phyloP scores from a whole-genome alignment of 2,888 invertebrate species.

The Ischnus inquisitorius region DNA sequence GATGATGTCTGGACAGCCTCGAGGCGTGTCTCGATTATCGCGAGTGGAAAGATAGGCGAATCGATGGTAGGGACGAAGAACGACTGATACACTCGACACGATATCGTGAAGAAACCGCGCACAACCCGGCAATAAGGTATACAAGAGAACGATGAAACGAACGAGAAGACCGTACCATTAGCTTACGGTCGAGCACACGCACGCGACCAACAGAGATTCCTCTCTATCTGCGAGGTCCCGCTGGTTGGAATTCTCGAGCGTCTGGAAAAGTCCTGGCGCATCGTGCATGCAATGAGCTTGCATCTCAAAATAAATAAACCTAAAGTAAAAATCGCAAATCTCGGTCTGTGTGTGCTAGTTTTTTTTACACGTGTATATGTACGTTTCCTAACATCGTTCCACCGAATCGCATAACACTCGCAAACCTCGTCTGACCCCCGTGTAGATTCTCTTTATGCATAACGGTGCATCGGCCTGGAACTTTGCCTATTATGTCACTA shows the following conservation, averaged over 20 bases:
- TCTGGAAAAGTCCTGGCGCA: slow-evolving; percentile 36
- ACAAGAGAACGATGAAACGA: slow-evolving; percentile 12
- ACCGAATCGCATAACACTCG: slow-evolving; percentile 49
- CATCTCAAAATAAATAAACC: slow-evolving; percentile 24
- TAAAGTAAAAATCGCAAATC: background rate
- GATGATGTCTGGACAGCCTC: slow-evolving; percentile 57
- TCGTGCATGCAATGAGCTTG: slow-evolving; percentile 10
- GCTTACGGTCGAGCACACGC: slow-evolving; percentile 10
- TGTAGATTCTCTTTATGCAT: slow-evolving; percentile 79
- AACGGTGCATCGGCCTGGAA: slow-evolving; percentile 82
- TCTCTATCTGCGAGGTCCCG: slow-evolving; percentile 8
- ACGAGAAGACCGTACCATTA: background rate
- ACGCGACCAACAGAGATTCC: slow-evolving; percentile 38
- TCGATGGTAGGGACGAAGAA: background rate
- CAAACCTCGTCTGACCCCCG: slow-evolving; percentile 68
- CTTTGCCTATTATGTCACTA: slow-evolving; percentile 73
- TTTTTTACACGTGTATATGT: background rate
- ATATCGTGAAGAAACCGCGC: slow-evolving; percentile 24
- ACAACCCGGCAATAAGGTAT: background rate
- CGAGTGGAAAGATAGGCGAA: background rate
- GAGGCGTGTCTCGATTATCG: slow-evolving; percentile 59
- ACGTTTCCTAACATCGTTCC: background rate
- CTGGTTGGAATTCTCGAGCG: slow-evolving; percentile 53
- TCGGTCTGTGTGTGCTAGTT: background rate
- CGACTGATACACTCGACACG: slow-evolving; percentile 42